Percentiles rank a stretch among this genome's conserved stretches.
Conservation (phyloP, 2,113 vertebrate species). For the Vidua macroura region DNA sequence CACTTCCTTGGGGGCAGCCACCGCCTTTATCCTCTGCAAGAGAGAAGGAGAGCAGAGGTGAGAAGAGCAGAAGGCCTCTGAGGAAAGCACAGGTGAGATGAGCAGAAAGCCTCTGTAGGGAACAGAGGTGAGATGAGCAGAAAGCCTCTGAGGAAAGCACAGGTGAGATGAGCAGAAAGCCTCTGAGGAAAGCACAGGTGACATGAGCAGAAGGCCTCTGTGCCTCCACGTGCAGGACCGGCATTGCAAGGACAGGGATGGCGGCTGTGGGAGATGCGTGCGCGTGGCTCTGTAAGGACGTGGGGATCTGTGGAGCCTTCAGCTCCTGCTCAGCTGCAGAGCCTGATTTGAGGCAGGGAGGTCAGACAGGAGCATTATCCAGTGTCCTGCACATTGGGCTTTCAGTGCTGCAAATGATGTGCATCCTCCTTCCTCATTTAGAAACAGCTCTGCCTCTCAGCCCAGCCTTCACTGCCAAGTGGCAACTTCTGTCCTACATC, state of each 20-base stretch:
- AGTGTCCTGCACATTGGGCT: not conserved
- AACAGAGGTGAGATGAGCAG: fast-evolving
- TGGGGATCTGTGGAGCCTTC: not conserved
- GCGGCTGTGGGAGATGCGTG: fast-evolving
- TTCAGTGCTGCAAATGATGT: not conserved
- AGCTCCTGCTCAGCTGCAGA: not conserved
- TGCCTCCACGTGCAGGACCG: fast-evolving
- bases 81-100: too few species aligned
- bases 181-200: not conserved
- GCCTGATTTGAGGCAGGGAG: not conserved
- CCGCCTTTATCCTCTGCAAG: constrained; percentile 89
- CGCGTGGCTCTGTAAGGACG: fast-evolving
- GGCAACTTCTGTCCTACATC: constrained; percentile 8
- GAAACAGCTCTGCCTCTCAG: constrained; percentile 27
- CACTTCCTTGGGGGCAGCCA: constrained; percentile 86
- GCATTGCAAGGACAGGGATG: not conserved
- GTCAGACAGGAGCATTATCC: not conserved
- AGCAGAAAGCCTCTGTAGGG: not conserved
- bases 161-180: not conserved
- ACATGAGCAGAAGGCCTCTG: not conserved
- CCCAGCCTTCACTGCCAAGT: not conserved
- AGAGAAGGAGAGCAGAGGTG: not conserved
- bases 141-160: not conserved
- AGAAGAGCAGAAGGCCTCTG: not conserved
- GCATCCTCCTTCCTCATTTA: not conserved